Evolutionary conservation across 2,113 vertebrate species (phyloP).

Genomic region (Sitta europaea): DNA sequence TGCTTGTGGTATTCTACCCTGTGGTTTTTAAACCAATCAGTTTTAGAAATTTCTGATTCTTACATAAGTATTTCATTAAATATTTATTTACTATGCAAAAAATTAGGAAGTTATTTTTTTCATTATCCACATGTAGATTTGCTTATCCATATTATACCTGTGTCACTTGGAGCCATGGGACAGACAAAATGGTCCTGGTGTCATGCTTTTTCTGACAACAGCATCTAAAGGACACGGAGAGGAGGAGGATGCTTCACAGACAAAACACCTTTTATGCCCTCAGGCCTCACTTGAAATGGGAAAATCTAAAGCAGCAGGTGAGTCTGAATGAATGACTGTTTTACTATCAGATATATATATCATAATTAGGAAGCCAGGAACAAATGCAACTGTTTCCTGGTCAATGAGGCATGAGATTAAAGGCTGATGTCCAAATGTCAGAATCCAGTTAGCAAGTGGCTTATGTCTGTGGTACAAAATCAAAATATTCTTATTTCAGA

Average conservation of each 20-base stretch:
- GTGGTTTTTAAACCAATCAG: not conserved
- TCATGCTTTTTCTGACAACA: not conserved
- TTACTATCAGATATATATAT: not conserved
- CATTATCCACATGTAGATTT: not conserved
- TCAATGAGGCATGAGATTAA: constrained; percentile 52
- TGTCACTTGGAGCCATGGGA: not conserved
- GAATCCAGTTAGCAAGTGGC: constrained; percentile 51
- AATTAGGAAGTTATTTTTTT: not conserved
- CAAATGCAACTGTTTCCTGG: constrained; percentile 20
- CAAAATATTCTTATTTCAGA: constrained; percentile 27
- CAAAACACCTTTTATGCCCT: not conserved
- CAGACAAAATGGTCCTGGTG: not conserved
- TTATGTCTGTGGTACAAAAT: constrained; percentile 10
- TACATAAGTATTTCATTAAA: not conserved
- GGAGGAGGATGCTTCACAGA: not conserved
- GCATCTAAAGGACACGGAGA: not conserved
- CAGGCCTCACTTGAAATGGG: not conserved
- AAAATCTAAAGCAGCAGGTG: not conserved
- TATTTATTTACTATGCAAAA: not conserved
- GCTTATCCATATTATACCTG: not conserved
- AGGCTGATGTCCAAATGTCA: constrained; percentile 30
- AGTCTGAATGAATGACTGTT: not conserved
- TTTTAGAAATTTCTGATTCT: not conserved
- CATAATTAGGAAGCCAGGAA: constrained; percentile 7
- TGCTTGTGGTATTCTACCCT: not conserved